Conservation (phyloP, 2,888 invertebrate species). For the Diaprepes abbreviatus region DNA sequence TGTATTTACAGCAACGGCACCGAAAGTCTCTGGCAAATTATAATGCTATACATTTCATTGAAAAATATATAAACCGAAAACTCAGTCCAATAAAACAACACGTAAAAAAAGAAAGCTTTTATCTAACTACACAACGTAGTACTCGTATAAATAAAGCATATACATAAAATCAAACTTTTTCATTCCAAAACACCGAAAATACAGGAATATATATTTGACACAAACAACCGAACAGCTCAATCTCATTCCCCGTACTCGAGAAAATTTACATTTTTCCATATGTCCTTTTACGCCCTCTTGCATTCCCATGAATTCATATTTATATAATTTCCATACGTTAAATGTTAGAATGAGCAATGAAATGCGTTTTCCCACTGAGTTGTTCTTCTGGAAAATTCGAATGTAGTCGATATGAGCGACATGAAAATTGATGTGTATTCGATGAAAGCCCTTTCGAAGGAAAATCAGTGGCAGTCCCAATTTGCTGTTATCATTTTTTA, state of each 20-base stretch:
- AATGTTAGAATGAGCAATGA: conserved; percentile 10
- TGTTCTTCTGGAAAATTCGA: not conserved
- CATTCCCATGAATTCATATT: conserved; percentile 11
- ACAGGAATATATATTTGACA: too few species aligned
- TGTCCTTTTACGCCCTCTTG: not conserved
- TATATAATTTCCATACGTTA: conserved; percentile 16
- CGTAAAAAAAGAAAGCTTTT: too few species aligned
- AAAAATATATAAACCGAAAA: too few species aligned
- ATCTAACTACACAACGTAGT: too few species aligned
- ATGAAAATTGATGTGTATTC: not conserved
- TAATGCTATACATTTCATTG: too few species aligned
- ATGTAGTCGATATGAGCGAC: not conserved
- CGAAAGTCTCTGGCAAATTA: too few species aligned
- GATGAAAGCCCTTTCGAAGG: not conserved
- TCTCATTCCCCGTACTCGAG: not conserved
- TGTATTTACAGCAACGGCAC: too few species aligned
- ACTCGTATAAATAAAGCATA: too few species aligned
- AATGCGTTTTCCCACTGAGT: not conserved
- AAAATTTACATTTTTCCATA: not conserved
- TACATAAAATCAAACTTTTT: too few species aligned
- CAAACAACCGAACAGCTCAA: not conserved
- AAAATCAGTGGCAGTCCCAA: not conserved
- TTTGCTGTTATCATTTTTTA: too few species aligned
- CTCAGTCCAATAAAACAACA: too few species aligned
- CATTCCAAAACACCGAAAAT: too few species aligned